Evolutionary conservation across 2,888 invertebrate genomes (phyloP), one percentile per base, ranked within the genome.

Genomic region (Cantharis nigra): DNA sequence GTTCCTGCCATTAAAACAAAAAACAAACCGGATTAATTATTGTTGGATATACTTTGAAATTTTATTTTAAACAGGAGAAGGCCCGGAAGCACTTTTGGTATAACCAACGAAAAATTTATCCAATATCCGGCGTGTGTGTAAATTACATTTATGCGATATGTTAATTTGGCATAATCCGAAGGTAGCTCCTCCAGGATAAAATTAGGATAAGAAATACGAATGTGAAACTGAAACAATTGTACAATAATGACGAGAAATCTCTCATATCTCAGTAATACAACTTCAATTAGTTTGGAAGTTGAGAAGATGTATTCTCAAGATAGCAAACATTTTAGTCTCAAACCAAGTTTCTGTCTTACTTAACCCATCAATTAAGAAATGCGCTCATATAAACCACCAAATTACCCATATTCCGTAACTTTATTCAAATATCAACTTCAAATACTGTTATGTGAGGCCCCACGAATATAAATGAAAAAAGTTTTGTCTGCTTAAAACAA

Each of bases 291-390:
- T 74, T 74, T 63, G 26, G 74, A 74, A 74, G 70, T 74, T 70
- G 33, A 70, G 73, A 73, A 73, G 74, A 74, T 63, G 74, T 74
- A 74, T 74, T 70, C 74, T 74, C 74, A 74, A 70, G 74, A 74
- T 70, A 20, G 70, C 70, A 74, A 74, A 74, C 74, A 74, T 70
- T 74, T 63, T 18, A 74, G 74, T 74, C 64, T 70, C 49, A 63
- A 70, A 70, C 70, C 74, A 23, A 65, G 70, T 64, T 63, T 64
- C 33, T 64, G 74, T 74, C 74, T 74, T 63, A 74, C 70, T 74
- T 74, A 74, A 70, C 70, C 74, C 23, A n/a, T 62, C 23, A 69
- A 62, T 74, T 70, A 72, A 72, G 30, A 26, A 63, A 23, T 14
- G 28, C 63, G 74, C 74, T 26, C 64, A 33, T 64, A 74, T 63